Base-by-base conservation (phyloP, 1,140 invertebrate genomes). In the Apis dorsata region DNA sequence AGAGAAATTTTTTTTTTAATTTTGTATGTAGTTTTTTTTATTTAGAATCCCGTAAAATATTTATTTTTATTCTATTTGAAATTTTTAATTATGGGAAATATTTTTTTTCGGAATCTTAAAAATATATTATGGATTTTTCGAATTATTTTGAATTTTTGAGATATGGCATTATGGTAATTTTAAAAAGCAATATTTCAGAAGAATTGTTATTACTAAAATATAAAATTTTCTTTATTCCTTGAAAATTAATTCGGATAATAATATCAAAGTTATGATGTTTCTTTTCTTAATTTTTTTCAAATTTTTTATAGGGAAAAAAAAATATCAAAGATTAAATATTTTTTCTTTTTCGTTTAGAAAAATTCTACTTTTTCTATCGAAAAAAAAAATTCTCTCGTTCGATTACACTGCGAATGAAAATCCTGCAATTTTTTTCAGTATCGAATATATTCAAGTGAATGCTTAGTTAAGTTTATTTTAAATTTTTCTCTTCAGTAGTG, bases 391-490 rank as follows among this genome's bases (percentile, higher is more conserved):
- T 68, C 34, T n/a, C 5, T 44, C 9, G 17, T n/a, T 71, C 53
- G 57, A 70, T 59, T 59, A 24, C 53, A 24, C 10, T 21, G 34
- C 21, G 60, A 71, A 17, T 19, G 11, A 53, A 12, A 57, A 7
- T 49, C 5, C 10, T 19, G 53, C 15, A 55, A 51, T 13, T 51
- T 28, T 70, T 60, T 53, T 28, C n/a, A 51, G 11, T 44, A 62
- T 17, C 51, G 1, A 55, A 77, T 57, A 24, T 55, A 7, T 11
- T 68, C 66, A 53, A 55, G 11, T 24, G 63, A 17, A 77, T n/a
- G 75, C 51, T 55, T 77, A 55, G 13, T 34, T 66, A 17, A n/a
- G 13, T 73, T 59, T 73, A n/a, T 73, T 66, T 34, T 44, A 15
- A 55, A n/a, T n/a, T 62, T 60, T 19, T 17, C 12, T 60, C 17